Percentiles rank a stretch among this genome's conserved stretches.
These are phyloP conservation scores for Ormyrus thymus DNA, from an alignment of 2,888 invertebrate genomes.

Conservation along the genomic window DNA sequence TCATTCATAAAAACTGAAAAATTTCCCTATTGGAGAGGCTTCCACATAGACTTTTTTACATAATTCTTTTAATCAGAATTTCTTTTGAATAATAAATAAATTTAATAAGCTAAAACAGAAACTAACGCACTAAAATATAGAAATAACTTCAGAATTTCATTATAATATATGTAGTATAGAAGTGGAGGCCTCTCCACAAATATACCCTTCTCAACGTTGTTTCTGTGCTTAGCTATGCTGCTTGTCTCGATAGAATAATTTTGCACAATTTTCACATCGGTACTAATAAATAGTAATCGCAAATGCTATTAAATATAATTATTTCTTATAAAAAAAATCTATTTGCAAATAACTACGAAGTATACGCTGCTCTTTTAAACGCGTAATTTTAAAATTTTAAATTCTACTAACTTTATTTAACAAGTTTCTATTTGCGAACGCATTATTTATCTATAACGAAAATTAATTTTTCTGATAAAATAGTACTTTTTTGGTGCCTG, in stretches of 20 bases:
- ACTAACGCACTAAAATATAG: not conserved
- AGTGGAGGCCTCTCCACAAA: constrained; percentile 31
- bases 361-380: too few relatives aligned
- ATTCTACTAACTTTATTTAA: too few relatives aligned
- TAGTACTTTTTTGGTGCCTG: not conserved
- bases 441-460: not conserved
- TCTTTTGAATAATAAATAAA: not conserved
- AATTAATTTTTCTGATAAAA: constrained; percentile 21
- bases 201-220: not conserved
- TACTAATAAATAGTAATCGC: too few relatives aligned
- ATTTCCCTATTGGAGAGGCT: constrained; percentile 35
- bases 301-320: too few relatives aligned
- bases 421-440: too few relatives aligned
- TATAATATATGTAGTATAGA: too few relatives aligned
- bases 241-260: too few relatives aligned
- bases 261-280: too few relatives aligned
- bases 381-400: too few relatives aligned
- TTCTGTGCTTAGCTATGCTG: not conserved
- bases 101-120: not conserved
- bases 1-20: constrained; percentile 24
- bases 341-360: too few relatives aligned
- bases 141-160: too few relatives aligned
- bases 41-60: constrained; percentile 24
- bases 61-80: not conserved
- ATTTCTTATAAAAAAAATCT: too few relatives aligned